phyloP scores from a whole-genome alignment of 1,140 invertebrate genomes.

The Agrilus planipennis region DNA sequence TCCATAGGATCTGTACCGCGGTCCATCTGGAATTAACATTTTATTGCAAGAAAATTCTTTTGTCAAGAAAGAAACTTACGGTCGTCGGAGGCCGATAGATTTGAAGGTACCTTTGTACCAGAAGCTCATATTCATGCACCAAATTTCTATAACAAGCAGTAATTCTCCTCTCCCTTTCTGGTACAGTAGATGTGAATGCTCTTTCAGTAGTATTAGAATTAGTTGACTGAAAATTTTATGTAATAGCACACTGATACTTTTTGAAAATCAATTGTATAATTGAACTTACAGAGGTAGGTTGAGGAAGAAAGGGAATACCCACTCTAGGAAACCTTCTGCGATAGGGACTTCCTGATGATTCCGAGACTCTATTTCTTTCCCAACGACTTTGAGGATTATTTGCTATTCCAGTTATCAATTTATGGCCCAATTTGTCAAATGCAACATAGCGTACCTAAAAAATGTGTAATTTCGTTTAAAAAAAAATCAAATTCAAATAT shows the following conservation, averaged over 20 bases:
- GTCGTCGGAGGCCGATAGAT: constrained; percentile 35
- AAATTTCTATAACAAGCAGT: constrained; percentile 36
- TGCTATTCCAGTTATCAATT: constrained; percentile 75
- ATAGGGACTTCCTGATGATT: not conserved
- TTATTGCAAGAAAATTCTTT: constrained; percentile 1
- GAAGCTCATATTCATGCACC: constrained; percentile 38
- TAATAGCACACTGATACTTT: too few species aligned
- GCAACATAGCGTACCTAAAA: constrained; percentile 56
- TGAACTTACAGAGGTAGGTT: too few species aligned
- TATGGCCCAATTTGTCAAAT: constrained; percentile 71
- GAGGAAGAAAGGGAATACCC: too few species aligned
- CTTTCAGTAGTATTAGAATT: constrained; percentile 1
- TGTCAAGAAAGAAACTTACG: constrained; percentile 20
- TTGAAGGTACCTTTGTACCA: constrained; percentile 39
- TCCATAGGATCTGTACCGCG: constrained; percentile 58
- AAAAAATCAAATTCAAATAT: constrained; percentile 5
- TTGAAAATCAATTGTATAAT: too few species aligned
- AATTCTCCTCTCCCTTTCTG: constrained; percentile 33
- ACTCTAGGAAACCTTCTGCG: too few species aligned
- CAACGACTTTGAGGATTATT: constrained; percentile 43
- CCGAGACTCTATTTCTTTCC: constrained; percentile 38
- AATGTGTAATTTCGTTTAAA: constrained; percentile 8
- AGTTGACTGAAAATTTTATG: not conserved
- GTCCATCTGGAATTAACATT: constrained; percentile 39
- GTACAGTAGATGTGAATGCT: constrained; percentile 18